Percentiles rank a stretch among this genome's conserved stretches.
Conservation (phyloP, 1,140 invertebrate genomes). For the Drosophila albomicans region DNA sequence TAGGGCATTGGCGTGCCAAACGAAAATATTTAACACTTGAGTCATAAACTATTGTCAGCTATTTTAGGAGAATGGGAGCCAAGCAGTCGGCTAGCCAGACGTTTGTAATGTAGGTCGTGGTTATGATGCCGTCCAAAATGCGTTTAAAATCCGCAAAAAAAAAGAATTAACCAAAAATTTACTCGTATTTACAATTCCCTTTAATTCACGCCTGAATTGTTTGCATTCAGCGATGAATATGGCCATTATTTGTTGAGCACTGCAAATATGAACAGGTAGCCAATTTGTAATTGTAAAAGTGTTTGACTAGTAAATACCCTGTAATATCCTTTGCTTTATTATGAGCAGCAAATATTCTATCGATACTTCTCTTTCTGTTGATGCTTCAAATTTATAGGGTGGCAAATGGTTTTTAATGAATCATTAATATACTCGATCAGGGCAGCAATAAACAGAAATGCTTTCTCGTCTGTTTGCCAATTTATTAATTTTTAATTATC, state of each 20-base stretch:
- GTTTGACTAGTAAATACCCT: conserved; percentile 10
- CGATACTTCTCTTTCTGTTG: neutral
- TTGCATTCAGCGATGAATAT: conserved; percentile 56
- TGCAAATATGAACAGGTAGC: conserved; percentile 23
- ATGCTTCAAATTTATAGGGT: neutral
- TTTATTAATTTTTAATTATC: conserved; percentile 68
- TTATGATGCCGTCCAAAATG: conserved; percentile 29
- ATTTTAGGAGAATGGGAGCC: neutral
- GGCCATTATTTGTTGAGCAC: conserved; percentile 45
- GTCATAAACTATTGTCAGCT: conserved; percentile 79
- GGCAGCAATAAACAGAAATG: neutral
- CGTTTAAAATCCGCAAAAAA: conserved; percentile 12
- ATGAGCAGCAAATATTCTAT: too few species aligned
- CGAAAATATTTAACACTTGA: conserved; percentile 82
- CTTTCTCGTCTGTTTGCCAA: conserved; percentile 25
- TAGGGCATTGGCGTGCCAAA: conserved; percentile 74
- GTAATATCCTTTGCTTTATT: neutral
- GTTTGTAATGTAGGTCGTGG: conserved; percentile 71
- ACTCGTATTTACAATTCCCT: conserved; percentile 58
- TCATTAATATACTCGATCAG: conserved; percentile 6
- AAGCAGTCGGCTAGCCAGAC: conserved; percentile 25
- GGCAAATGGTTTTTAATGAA: conserved; percentile 8
- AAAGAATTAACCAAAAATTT: conserved; percentile 44
- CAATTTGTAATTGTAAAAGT: neutral
- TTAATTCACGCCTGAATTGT: conserved; percentile 51